phyloP scores from a whole-genome alignment of 2,113 vertebrate genomes.

The Rhodinocichla rosea region DNA sequence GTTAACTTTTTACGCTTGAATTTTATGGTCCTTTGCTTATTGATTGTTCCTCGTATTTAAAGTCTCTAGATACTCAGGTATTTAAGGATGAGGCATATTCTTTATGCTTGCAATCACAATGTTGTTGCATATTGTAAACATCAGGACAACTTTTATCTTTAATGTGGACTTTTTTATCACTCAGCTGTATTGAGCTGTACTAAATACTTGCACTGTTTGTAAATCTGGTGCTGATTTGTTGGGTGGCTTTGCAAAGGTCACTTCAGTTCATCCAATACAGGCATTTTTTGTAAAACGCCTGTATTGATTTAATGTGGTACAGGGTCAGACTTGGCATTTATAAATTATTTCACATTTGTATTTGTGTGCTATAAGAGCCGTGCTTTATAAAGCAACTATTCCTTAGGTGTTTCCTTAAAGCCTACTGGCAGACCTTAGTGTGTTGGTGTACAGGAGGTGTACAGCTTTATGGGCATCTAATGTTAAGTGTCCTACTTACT shows the following conservation, averaged over 20 bases:
- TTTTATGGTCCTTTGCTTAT: neutral
- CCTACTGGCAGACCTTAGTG: neutral
- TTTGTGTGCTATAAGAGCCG: neutral
- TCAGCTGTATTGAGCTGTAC: neutral
- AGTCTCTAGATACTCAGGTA: neutral
- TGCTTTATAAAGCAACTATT: neutral
- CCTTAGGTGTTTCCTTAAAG: neutral
- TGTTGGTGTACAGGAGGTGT: neutral
- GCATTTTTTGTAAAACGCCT: neutral
- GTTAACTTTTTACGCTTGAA: neutral
- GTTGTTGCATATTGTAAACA: neutral
- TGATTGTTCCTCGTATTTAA: neutral
- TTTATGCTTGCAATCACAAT: neutral
- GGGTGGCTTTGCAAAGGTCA: neutral
- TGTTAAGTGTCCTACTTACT: neutral
- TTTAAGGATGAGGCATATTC: neutral
- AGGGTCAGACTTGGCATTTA: neutral
- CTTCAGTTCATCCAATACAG: neutral
- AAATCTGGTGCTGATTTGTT: neutral
- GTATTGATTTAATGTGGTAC: neutral
- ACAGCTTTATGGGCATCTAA: neutral
- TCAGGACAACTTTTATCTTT: neutral
- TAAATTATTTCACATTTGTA: neutral
- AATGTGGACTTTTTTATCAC: neutral
- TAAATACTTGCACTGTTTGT: neutral